Percentiles rank a stretch among this genome's conserved stretches.
phyloP scores from a whole-genome alignment of 2,888 invertebrate genomes.

The Thymelicus lineola region DNA sequence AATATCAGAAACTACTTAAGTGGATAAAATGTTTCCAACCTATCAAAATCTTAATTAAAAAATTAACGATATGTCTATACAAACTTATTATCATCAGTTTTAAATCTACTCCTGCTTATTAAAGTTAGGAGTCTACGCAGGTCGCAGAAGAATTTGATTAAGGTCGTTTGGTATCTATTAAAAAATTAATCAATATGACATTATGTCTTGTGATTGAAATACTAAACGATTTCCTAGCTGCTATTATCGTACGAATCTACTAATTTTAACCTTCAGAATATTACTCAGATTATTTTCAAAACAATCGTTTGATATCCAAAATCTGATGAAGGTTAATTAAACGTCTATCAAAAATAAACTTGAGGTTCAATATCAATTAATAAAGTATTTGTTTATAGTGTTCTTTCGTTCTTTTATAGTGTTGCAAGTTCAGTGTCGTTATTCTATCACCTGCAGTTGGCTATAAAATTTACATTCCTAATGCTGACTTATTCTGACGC shows the following conservation, averaged over 20 bases:
- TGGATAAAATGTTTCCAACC: too few species aligned
- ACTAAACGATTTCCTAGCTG: not conserved
- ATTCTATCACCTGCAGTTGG: not conserved
- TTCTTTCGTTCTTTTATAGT: too few species aligned
- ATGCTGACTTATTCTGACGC: conserved; percentile 42
- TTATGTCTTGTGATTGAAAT: too few species aligned
- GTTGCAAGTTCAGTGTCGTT: conserved; percentile 1
- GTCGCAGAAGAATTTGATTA: too few species aligned
- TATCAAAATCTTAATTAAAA: too few species aligned
- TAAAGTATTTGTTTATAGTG: too few species aligned
- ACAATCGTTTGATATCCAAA: not conserved
- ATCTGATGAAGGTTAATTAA: not conserved
- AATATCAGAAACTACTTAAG: too few species aligned
- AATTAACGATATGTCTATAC: too few species aligned
- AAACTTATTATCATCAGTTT: too few species aligned
- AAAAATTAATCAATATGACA: not conserved
- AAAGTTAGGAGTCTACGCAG: too few species aligned
- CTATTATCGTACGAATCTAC: not conserved
- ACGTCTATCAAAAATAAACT: not conserved
- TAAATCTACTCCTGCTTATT: too few species aligned
- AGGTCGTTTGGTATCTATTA: not conserved
- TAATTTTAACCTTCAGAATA: not conserved
- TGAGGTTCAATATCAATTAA: not conserved
- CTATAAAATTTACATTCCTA: conserved; percentile 11
- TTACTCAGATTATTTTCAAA: not conserved